Conservation (phyloP, 2,888 invertebrate genomes). For the Beris morrisii region DNA sequence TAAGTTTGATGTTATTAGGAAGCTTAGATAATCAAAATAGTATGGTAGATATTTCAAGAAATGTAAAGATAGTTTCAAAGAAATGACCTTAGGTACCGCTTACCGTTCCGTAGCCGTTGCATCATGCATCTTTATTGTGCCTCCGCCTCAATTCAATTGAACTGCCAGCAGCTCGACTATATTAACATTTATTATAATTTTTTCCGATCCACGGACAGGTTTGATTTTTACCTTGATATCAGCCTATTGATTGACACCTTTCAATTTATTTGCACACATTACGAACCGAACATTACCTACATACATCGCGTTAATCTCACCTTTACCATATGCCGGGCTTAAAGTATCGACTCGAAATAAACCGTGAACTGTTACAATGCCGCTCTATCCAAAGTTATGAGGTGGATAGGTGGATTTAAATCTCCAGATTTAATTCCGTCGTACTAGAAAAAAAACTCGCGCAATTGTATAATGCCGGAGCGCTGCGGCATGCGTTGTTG, state of each 20-base stretch:
- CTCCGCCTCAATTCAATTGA: too few relatives aligned
- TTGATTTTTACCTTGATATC: slow-evolving; percentile 24
- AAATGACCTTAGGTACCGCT: too few relatives aligned
- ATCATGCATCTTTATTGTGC: too few relatives aligned
- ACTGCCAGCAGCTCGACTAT: too few relatives aligned
- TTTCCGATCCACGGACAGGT: too few relatives aligned
- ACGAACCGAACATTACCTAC: background rate
- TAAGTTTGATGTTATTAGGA: too few relatives aligned
- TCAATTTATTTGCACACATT: slow-evolving; percentile 28
- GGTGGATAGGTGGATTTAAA: slow-evolving; percentile 15
- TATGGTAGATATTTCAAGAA: too few relatives aligned
- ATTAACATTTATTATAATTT: too few relatives aligned
- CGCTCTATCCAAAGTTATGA: background rate
- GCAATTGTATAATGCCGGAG: slow-evolving; percentile 21
- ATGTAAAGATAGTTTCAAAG: too few relatives aligned
- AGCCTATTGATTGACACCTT: slow-evolving; percentile 28
- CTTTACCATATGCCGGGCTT: background rate
- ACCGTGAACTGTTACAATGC: slow-evolving; percentile 28
- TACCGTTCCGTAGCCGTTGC: too few relatives aligned
- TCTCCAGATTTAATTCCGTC: slow-evolving; percentile 8
- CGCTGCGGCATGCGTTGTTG: slow-evolving; percentile 28
- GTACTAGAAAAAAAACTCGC: slow-evolving; percentile 7
- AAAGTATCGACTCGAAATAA: slow-evolving; percentile 20
- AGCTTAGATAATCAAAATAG: too few relatives aligned
- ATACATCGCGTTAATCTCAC: slow-evolving; percentile 5